A percentile compares a stretch with the other conserved stretches of the same genome.
phyloP scores from a whole-genome alignment of 2,797 vertebrate species.

The Acipenser oxyrinchus region DNA sequence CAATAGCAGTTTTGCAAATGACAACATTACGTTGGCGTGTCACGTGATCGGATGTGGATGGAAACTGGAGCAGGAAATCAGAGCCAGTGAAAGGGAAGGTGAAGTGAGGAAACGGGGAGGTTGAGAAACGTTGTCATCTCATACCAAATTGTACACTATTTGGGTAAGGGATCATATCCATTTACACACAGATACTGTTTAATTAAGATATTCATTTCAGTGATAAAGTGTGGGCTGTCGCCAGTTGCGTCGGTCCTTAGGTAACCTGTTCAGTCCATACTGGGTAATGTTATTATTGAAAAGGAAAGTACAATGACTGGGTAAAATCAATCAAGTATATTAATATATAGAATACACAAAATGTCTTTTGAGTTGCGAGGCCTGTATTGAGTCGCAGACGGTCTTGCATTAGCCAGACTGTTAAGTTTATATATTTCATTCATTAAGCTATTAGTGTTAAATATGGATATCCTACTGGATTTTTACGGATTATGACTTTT shows the following conservation, averaged over 20 bases:
- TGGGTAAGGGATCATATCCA: conserved; percentile 26
- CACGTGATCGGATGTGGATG: conserved; percentile 25
- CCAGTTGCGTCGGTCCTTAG: neutral
- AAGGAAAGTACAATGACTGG: too few relatives aligned
- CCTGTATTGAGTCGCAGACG: too few relatives aligned
- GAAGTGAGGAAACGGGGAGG: conserved; percentile 25
- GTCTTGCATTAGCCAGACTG: too few relatives aligned
- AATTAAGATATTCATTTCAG: neutral
- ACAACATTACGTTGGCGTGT: neutral
- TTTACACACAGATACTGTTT: conserved; percentile 1
- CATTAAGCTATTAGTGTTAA: too few relatives aligned
- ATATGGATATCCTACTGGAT: too few relatives aligned
- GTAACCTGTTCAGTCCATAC: too few relatives aligned
- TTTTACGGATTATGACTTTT: too few relatives aligned
- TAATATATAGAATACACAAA: too few relatives aligned
- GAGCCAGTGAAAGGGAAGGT: conserved; percentile 10
- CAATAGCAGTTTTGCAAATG: neutral
- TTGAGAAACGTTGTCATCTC: conserved; percentile 22
- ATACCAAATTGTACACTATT: conserved; percentile 16
- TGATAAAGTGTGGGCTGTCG: neutral
- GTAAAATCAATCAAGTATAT: too few relatives aligned
- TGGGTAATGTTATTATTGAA: too few relatives aligned
- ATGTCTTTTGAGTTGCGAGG: too few relatives aligned
- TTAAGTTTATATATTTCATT: too few relatives aligned
- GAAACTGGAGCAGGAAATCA: conserved; percentile 21